These are phyloP conservation scores for Pachycephus smyrnensis DNA, from an alignment of 2,888 invertebrate species.

Conservation along the genomic window DNA sequence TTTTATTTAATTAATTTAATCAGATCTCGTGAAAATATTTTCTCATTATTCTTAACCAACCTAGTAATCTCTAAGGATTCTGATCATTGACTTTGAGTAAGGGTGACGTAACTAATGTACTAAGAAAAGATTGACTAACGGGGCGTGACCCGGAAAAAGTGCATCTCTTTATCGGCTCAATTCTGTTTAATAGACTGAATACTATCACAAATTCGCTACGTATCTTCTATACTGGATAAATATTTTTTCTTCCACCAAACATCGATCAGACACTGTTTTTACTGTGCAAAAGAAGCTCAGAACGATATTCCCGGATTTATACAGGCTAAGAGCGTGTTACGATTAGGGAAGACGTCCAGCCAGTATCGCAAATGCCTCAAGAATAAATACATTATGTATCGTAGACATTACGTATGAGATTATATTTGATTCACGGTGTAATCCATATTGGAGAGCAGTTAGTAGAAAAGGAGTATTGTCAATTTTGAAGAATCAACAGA, in stretches of 20 bases:
- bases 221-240: neutral
- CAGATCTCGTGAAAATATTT: neutral
- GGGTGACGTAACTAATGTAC: neutral
- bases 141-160: neutral
- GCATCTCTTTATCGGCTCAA: neutral
- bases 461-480: neutral
- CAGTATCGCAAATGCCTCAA: neutral
- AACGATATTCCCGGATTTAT: neutral
- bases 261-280: neutral
- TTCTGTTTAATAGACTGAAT: neutral
- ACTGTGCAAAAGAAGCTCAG: neutral
- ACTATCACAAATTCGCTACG: neutral
- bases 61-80: neutral
- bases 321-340: neutral
- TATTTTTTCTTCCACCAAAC: neutral
- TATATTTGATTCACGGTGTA: neutral
- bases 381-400: neutral
- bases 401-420: neutral
- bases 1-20: neutral
- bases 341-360: neutral
- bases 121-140: neutral
- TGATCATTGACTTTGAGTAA: neutral
- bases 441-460: neutral
- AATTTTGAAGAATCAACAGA: neutral
- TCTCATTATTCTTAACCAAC: neutral